phyloP scores from a whole-genome alignment of 2,888 invertebrate species.

The Syritta pipiens region DNA sequence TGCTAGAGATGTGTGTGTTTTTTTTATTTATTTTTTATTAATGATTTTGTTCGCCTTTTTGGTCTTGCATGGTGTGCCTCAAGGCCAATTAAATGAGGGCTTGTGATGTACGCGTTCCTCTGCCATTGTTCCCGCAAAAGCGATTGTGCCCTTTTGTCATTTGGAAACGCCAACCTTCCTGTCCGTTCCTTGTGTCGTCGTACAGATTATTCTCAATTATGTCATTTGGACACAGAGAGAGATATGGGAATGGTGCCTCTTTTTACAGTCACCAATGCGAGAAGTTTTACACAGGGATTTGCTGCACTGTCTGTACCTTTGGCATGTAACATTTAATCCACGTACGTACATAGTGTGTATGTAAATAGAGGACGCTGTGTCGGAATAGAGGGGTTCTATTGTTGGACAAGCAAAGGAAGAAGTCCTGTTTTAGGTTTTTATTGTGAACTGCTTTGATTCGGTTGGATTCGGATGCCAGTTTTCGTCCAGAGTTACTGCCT shows the following conservation, averaged over 20 bases:
- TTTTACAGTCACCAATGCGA: conserved; percentile 1
- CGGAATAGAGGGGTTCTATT: too few relatives aligned
- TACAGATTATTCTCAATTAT: conserved; percentile 40
- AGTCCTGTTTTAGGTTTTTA: too few relatives aligned
- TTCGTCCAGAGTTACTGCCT: too few relatives aligned
- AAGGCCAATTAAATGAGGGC: conserved; percentile 63
- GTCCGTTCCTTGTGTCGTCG: not conserved
- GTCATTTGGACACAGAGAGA: conserved; percentile 36
- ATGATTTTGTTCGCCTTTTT: conserved; percentile 18
- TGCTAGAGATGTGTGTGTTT: too few relatives aligned
- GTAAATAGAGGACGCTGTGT: too few relatives aligned
- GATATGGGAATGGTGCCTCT: not conserved
- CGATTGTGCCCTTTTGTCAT: conserved; percentile 42
- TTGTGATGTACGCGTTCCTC: conserved; percentile 37
- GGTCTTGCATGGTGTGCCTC: conserved; percentile 38
- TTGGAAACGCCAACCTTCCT: conserved; percentile 7
- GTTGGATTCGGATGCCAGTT: too few relatives aligned
- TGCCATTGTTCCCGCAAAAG: conserved; percentile 50
- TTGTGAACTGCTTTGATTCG: too few relatives aligned
- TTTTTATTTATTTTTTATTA: too few relatives aligned
- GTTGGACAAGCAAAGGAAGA: too few relatives aligned
- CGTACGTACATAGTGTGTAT: too few relatives aligned
- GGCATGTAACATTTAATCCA: too few relatives aligned
- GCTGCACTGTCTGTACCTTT: too few relatives aligned
- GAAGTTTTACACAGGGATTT: conserved; percentile 5